Evolutionary conservation across 2,888 invertebrate genomes (phyloP).

Genomic region (Linnaemya vulpina): DNA sequence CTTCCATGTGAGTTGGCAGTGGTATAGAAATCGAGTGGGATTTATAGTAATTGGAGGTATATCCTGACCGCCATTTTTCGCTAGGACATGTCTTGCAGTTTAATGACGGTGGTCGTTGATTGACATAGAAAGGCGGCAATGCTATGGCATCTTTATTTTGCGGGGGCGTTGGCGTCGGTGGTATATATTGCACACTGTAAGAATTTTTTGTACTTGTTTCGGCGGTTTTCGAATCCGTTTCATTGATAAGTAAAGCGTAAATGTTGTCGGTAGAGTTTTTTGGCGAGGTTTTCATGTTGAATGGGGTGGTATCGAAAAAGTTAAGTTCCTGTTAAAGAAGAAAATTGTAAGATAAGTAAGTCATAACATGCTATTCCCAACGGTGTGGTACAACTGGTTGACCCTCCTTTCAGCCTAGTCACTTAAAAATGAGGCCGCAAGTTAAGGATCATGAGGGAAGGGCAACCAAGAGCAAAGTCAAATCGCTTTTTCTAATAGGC

Average conservation of each 20-base stretch:
- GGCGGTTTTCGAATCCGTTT: slow-evolving; percentile 69
- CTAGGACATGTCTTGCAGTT: slow-evolving; percentile 70
- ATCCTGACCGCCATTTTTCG: slow-evolving; percentile 77
- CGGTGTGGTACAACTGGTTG: too few relatives aligned
- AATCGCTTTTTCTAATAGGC: too few relatives aligned
- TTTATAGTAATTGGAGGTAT: slow-evolving; percentile 69
- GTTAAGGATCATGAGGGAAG: too few relatives aligned
- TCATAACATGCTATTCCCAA: too few relatives aligned
- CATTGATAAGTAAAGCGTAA: slow-evolving; percentile 73
- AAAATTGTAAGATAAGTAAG: too few relatives aligned
- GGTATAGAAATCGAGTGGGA: slow-evolving; percentile 75
- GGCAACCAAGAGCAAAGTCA: too few relatives aligned
- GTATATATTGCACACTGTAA: slow-evolving; percentile 41
- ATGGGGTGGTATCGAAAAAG: slow-evolving; percentile 71
- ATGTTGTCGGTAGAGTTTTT: slow-evolving; percentile 74
- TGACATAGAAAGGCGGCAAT: slow-evolving; percentile 24
- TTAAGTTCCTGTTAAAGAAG: slow-evolving; percentile 73
- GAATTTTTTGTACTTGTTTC: slow-evolving; percentile 44
- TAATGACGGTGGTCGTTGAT: slow-evolving; percentile 44
- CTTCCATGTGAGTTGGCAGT: slow-evolving; percentile 79
- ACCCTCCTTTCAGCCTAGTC: too few relatives aligned
- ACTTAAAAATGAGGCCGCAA: too few relatives aligned
- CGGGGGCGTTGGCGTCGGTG: slow-evolving; percentile 26
- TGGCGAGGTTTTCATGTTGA: slow-evolving; percentile 59
- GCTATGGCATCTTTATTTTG: slow-evolving; percentile 45